phyloP scores from a whole-genome alignment of 1,140 invertebrate genomes.

The Chelonus insularis region DNA sequence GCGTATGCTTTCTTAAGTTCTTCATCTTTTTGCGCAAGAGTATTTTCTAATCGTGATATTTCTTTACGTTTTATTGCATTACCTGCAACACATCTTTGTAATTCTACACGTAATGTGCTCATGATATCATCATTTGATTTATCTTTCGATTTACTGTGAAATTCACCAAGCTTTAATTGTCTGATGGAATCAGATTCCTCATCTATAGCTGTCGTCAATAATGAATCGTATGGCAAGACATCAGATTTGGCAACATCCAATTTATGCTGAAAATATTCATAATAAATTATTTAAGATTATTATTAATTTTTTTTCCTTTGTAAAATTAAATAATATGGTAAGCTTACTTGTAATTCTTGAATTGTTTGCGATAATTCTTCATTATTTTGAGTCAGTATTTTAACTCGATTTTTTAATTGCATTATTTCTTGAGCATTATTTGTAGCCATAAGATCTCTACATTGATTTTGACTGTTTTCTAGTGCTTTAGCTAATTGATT shows the following conservation, averaged over 20 bases:
- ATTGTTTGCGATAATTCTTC: constrained; percentile 44
- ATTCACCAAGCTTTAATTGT: constrained; percentile 50
- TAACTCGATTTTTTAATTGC: constrained; percentile 46
- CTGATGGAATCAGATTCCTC: constrained; percentile 52
- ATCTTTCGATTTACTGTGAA: constrained; percentile 39
- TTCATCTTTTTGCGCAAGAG: constrained; percentile 45
- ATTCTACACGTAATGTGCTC: constrained; percentile 45
- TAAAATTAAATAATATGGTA: constrained; percentile 21
- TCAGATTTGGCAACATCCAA: constrained; percentile 44
- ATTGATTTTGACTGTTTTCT: constrained; percentile 51
- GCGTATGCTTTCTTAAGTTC: constrained; percentile 45
- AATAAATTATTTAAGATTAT: neutral
- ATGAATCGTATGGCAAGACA: constrained; percentile 43
- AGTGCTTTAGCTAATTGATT: constrained; percentile 49
- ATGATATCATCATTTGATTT: constrained; percentile 43
- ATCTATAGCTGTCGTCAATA: constrained; percentile 40
- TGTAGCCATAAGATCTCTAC: constrained; percentile 47
- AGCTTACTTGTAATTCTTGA: constrained; percentile 49
- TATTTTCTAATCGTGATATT: constrained; percentile 48
- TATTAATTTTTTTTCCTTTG: neutral
- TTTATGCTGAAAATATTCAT: constrained; percentile 39
- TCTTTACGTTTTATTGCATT: constrained; percentile 52
- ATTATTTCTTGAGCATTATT: constrained; percentile 47
- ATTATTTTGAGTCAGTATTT: constrained; percentile 45
- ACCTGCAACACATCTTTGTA: constrained; percentile 45